These are phyloP conservation scores for Antitype chi DNA, from an alignment of 2,888 invertebrate genomes.

Conservation along the genomic window DNA sequence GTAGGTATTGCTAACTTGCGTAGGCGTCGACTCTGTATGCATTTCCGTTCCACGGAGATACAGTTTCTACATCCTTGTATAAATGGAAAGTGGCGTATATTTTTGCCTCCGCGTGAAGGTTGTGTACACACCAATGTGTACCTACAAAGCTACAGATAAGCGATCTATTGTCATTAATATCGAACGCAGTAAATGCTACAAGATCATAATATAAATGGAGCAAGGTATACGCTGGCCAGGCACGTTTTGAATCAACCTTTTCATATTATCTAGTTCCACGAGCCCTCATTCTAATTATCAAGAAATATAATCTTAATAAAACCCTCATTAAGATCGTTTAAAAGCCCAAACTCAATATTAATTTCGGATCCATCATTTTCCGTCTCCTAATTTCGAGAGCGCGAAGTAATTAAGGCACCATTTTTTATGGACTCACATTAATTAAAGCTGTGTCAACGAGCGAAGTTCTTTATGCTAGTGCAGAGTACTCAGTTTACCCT, in stretches of 20 bases:
- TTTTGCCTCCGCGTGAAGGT: constrained; percentile 5
- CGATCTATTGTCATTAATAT: not conserved
- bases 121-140: not conserved
- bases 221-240: no score
- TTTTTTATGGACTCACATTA: constrained; percentile 35
- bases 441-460: constrained; percentile 48
- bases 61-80: constrained; percentile 41
- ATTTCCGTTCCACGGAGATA: constrained; percentile 36
- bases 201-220: not conserved
- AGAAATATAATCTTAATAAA: constrained; percentile 16
- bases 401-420: constrained; percentile 41
- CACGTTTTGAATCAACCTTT: not conserved
- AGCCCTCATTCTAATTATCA: not conserved
- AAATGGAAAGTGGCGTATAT: constrained; percentile 23
- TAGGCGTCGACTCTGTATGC: constrained; percentile 12
- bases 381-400: constrained; percentile 26
- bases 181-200: not conserved
- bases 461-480: constrained; percentile 27
- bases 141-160: not conserved
- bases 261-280: constrained; percentile 9
- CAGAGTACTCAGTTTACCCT: constrained; percentile 23
- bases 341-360: constrained; percentile 27
- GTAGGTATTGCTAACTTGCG: not conserved
- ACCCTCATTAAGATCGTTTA: constrained; percentile 41
- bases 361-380: constrained; percentile 38